These are phyloP conservation scores for Eristalis intricaria DNA, from an alignment of 2,888 invertebrate species.

Conservation along the genomic window DNA sequence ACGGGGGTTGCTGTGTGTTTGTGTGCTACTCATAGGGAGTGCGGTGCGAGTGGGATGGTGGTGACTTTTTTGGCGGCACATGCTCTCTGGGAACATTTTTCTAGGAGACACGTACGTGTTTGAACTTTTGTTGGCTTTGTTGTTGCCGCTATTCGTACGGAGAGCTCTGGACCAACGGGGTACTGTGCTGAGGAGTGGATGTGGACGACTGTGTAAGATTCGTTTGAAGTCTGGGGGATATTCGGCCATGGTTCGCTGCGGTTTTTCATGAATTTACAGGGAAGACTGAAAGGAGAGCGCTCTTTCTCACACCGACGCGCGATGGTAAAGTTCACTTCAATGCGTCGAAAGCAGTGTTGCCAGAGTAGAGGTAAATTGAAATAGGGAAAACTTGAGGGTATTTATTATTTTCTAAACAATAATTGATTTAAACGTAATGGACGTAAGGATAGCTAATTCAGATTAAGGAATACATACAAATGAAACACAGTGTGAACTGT, in stretches of 20 bases:
- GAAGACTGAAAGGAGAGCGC: conserved; percentile 21
- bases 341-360: conserved; percentile 64
- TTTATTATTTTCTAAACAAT: no score
- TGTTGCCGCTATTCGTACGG: background rate
- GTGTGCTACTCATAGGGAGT: background rate
- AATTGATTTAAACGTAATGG: no score
- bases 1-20: conserved; percentile 1
- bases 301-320: conserved; percentile 4
- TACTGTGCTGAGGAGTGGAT: background rate
- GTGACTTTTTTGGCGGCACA: conserved; percentile 61
- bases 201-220: conserved; percentile 15
- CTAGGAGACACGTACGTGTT: conserved; percentile 55
- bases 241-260: conserved; percentile 47
- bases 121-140: conserved; percentile 40
- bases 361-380: background rate
- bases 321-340: conserved; percentile 55
- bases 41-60: background rate
- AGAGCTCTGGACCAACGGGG: background rate
- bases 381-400: background rate
- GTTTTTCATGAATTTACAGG: conserved; percentile 43
- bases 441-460: background rate
- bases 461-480: no score
- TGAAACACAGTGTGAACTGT: no score
- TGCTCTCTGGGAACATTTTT: conserved; percentile 63
- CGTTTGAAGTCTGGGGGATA: background rate